Evolutionary conservation across 2,888 invertebrate species (phyloP), one percentile per base, ranked within the genome.

Genomic region (Lasius fuliginosus): DNA sequence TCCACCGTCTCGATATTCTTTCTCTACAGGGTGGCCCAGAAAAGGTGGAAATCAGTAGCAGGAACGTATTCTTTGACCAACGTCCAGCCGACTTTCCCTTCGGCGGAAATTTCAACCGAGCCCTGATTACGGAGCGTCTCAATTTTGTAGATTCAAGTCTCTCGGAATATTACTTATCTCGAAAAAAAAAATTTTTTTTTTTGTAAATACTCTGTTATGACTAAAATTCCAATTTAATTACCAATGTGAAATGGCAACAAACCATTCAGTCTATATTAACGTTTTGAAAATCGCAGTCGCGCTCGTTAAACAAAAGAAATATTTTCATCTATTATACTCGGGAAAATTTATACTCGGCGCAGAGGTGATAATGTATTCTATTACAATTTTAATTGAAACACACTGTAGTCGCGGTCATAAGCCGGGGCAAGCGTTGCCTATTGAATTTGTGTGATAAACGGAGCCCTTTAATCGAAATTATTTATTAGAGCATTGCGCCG

Each of bases 301-400:
- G 33, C 15, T 42, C 53, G 77, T 42, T 60, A 60, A 74, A 60
- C 79, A 18, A 49, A 73, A 74, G 60, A 81, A 81, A 81, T 74
- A 36, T 81, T 74, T 65, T 60, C 74, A 18, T 49, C 12, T 74
- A 74, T 73, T 79, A 60, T 73, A 42, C 30, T 30, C 23, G 60
- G 60, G 79, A 46, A 27, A 74, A 81, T 81, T 81, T 73, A 81
- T 79, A 33, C 30, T 42, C 79, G 46, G 79, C 46, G 60, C 74
- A 8, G 30, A 27, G 36, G 27, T 74, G 79, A 81, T 81, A 81
- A 81, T 81, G 79, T 81, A 81, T 81, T 81, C 79, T 81, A 81
- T 81, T 81, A 81, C 79, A 46, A 73, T 73, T 81, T 81, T 81
- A 81, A 81, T 81, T 81, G 74, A 81, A 79, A 81, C 74, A 60